Percentiles rank a stretch among this genome's conserved stretches.
Evolutionary conservation across 2,797 vertebrate species (phyloP).

Genomic region (Urocyon cinereoargenteus): DNA sequence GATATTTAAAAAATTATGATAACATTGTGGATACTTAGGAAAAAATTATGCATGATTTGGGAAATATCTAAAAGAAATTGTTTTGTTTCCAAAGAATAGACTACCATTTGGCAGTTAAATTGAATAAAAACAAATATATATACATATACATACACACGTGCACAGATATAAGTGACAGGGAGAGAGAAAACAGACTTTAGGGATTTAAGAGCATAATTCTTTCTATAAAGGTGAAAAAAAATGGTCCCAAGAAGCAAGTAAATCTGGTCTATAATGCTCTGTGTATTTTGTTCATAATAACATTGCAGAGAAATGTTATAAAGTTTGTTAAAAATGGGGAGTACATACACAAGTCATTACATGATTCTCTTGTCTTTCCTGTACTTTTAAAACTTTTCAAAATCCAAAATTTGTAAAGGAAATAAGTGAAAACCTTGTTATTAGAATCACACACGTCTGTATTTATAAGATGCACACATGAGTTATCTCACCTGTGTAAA

Average conservation of each 20-base stretch:
- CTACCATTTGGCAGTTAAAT: not conserved
- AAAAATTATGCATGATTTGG: not conserved
- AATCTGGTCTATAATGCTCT: not conserved
- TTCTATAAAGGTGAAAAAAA: not conserved
- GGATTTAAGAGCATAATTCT: not conserved
- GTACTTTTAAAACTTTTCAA: not conserved
- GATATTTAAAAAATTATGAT: not conserved
- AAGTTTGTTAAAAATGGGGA: not conserved
- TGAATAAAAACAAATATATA: not conserved
- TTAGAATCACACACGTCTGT: not conserved
- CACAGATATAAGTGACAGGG: not conserved
- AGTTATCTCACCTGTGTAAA: not conserved
- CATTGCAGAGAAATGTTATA: not conserved
- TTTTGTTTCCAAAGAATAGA: not conserved
- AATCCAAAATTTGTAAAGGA: not conserved
- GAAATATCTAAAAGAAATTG: not conserved
- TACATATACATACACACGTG: no score
- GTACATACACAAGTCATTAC: not conserved
- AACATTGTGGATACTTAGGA: not conserved
- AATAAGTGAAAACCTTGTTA: not conserved
- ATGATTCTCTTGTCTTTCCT: not conserved
- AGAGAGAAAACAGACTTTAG: not conserved
- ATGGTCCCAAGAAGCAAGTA: not conserved
- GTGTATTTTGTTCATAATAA: not conserved
- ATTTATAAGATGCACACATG: not conserved